Percentiles rank a stretch among this genome's conserved stretches.
phyloP scores from a whole-genome alignment of 2,797 vertebrate genomes.

The Chelidonichthys spinosus region DNA sequence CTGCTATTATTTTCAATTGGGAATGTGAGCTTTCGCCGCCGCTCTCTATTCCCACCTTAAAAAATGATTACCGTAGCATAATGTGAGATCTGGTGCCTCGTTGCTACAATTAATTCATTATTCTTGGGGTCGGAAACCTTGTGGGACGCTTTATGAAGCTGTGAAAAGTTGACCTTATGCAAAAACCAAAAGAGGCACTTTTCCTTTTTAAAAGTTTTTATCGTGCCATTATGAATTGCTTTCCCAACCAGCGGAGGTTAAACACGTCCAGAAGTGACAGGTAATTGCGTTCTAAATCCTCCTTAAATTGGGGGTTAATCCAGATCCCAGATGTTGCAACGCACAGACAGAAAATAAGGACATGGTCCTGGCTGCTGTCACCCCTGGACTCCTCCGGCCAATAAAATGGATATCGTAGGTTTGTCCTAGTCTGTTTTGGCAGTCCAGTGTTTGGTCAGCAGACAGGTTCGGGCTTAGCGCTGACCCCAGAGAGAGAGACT shows the following conservation, averaged over 20 bases:
- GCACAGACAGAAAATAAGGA: slow-evolving; percentile 38
- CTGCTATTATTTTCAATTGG: slow-evolving; percentile 7
- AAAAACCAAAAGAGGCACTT: not conserved
- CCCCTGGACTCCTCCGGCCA: slow-evolving; percentile 38
- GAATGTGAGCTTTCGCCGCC: slow-evolving; percentile 14
- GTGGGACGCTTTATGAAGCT: slow-evolving; percentile 3
- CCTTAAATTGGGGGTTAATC: slow-evolving; percentile 58
- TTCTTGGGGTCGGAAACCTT: not conserved
- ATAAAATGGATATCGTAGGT: slow-evolving; percentile 49
- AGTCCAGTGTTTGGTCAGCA: slow-evolving; percentile 61
- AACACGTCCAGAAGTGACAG: slow-evolving; percentile 37
- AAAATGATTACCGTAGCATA: slow-evolving; percentile 4
- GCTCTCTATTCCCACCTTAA: slow-evolving; percentile 2
- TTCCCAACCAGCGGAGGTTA: slow-evolving; percentile 20
- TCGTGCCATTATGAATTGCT: slow-evolving; percentile 1
- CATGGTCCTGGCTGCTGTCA: slow-evolving; percentile 11
- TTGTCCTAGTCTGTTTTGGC: slow-evolving; percentile 68
- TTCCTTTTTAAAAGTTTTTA: slow-evolving; percentile 10
- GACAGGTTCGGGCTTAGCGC: slow-evolving; percentile 60
- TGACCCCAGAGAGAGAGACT: slow-evolving; percentile 40
- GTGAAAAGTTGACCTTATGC: slow-evolving; percentile 15
- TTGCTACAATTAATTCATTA: slow-evolving; percentile 12
- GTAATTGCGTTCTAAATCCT: slow-evolving; percentile 64
- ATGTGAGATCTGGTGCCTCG: not conserved
- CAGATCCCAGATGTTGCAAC: slow-evolving; percentile 59